Evolutionary conservation across 2,113 vertebrate genomes (phyloP).

Genomic region (Lampris incognitus): DNA sequence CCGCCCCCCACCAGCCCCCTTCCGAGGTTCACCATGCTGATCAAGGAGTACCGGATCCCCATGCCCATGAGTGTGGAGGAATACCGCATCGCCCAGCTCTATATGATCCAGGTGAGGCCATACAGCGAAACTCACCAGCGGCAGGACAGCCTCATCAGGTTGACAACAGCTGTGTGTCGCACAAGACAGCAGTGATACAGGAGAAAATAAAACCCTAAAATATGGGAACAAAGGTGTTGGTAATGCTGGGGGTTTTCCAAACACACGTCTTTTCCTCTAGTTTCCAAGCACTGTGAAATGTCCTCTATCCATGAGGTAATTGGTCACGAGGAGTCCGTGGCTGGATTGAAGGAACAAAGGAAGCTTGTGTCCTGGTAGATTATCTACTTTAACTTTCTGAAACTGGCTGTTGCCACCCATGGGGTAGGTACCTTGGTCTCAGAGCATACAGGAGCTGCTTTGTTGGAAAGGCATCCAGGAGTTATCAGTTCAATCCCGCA

Average conservation of each 20-base stretch:
- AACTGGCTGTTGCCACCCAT: slow-evolving; percentile 41
- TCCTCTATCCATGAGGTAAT: slow-evolving; percentile 49
- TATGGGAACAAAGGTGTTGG: neutral
- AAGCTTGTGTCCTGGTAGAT: slow-evolving; percentile 63
- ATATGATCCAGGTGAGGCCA: slow-evolving; percentile 95
- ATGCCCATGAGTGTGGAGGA: slow-evolving; percentile 98
- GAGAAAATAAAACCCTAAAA: neutral
- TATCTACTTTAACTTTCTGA: slow-evolving; percentile 60
- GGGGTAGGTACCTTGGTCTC: slow-evolving; percentile 1
- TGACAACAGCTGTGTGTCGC: no score
- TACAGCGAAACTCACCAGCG: neutral
- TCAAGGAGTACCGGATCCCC: slow-evolving; percentile 97
- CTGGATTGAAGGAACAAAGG: slow-evolving; percentile 54
- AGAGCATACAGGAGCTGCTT: neutral
- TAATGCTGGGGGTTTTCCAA: slow-evolving; percentile 11
- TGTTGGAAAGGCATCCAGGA: slow-evolving; percentile 2
- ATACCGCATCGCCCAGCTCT: slow-evolving; percentile 97
- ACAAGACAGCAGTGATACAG: no score
- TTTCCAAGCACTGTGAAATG: neutral
- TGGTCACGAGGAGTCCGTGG: slow-evolving; percentile 51
- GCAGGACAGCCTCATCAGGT: neutral
- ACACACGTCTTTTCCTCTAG: no score
- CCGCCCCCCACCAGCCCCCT: slow-evolving; percentile 63
- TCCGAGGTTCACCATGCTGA: slow-evolving; percentile 90
- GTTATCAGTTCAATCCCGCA: no score